Conservation (phyloP, 2,113 vertebrate genomes). For the Heterotilapia buettikoferi region DNA sequence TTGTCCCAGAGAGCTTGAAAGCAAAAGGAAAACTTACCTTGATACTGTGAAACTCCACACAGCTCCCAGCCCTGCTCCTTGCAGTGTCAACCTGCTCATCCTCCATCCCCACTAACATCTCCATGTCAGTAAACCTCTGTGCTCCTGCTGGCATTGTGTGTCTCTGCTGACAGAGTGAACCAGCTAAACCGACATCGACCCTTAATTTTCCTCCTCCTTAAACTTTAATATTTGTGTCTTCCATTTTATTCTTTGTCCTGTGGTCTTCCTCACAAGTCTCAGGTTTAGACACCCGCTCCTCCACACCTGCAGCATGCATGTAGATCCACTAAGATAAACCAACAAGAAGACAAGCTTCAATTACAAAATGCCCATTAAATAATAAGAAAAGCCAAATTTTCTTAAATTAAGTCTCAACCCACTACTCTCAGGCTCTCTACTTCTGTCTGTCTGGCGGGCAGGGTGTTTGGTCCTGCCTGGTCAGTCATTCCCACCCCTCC, state of each 20-base stretch:
- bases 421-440: not conserved
- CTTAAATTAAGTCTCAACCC: not conserved
- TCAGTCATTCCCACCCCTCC: not conserved
- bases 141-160: constrained; percentile 21
- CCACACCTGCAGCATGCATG: not conserved
- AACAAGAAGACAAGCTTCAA: not conserved
- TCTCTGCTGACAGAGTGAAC: not conserved
- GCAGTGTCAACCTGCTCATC: not conserved
- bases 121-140: constrained; percentile 35
- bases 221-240: not conserved
- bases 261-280: not conserved
- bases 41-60: constrained; percentile 55
- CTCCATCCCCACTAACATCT: constrained; percentile 36
- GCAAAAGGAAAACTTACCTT: constrained; percentile 22
- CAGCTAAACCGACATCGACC: not conserved
- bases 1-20: not conserved
- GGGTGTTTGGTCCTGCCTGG: constrained; percentile 41
- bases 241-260: not conserved
- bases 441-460: not conserved
- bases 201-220: not conserved
- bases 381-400: not conserved
- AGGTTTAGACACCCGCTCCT: not conserved
- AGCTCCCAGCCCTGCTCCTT: constrained; percentile 57
- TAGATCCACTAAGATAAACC: not conserved
- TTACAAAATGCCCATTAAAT: not conserved